phyloP scores from a whole-genome alignment of 2,888 invertebrate species.

The Plagodis dolabraria region DNA sequence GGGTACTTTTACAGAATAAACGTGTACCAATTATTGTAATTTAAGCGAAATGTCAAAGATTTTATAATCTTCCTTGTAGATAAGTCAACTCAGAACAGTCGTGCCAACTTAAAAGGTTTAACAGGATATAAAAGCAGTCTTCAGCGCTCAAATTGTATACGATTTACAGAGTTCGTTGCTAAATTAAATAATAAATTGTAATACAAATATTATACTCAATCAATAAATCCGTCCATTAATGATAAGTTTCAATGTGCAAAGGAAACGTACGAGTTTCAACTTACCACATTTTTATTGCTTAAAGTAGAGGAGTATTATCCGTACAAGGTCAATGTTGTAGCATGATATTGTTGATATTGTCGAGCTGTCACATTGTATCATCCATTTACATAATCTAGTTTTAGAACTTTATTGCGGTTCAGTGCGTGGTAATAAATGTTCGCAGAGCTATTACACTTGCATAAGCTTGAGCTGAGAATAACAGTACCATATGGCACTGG shows the following conservation, averaged over 20 bases:
- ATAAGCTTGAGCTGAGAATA: no score
- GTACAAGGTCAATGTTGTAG: no score
- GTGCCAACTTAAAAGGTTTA: constrained; percentile 7
- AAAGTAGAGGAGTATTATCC: no score
- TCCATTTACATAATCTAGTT: no score
- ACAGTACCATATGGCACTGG: no score
- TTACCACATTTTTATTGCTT: no score
- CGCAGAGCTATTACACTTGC: no score
- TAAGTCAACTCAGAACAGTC: constrained; percentile 13
- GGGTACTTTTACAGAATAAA: not conserved
- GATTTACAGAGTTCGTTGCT: constrained; percentile 14
- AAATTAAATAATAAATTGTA: constrained; percentile 15
- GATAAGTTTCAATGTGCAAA: constrained; percentile 11
- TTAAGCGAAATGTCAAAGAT: constrained; percentile 3
- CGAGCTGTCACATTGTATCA: no score
- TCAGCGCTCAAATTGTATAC: constrained; percentile 24
- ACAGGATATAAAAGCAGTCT: constrained; percentile 6
- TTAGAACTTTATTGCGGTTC: no score
- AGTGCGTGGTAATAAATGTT: no score
- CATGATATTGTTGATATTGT: no score
- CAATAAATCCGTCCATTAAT: constrained; percentile 26
- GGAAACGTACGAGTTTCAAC: constrained; percentile 5
- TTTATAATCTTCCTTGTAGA: constrained; percentile 12
- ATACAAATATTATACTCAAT: not conserved
- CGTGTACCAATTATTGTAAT: constrained; percentile 16